phyloP scores from a whole-genome alignment of 2,113 vertebrate species.

The Morone saxatilis region DNA sequence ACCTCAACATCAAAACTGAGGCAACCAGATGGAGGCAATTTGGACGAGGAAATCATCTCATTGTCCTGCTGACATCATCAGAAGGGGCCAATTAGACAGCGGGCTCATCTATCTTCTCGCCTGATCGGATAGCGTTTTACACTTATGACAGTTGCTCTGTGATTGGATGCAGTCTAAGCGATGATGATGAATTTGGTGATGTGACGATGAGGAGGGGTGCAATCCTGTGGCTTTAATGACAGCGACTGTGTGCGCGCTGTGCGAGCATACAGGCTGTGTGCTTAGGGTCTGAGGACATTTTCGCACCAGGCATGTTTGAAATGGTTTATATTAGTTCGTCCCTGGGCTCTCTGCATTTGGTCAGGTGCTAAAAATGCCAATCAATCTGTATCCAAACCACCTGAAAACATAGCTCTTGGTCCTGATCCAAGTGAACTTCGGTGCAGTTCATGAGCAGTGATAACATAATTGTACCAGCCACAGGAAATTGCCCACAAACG shows the following conservation, averaged over 20 bases:
- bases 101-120: slow-evolving; percentile 43
- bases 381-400: slow-evolving; percentile 41
- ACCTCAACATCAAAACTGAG: slow-evolving; percentile 23
- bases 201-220: slow-evolving; percentile 16
- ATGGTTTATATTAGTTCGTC: slow-evolving; percentile 24
- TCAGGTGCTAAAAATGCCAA: slow-evolving; percentile 56
- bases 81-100: slow-evolving; percentile 28
- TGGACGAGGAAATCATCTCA: slow-evolving; percentile 56
- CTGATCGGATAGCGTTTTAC: slow-evolving; percentile 30
- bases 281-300: neutral
- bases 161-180: slow-evolving; percentile 34
- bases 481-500: slow-evolving; percentile 69
- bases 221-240: slow-evolving; percentile 5
- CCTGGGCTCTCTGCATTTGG: slow-evolving; percentile 24
- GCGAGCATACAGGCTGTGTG: neutral
- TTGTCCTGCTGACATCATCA: slow-evolving; percentile 64
- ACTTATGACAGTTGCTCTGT: slow-evolving; percentile 17
- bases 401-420: slow-evolving; percentile 47
- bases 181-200: slow-evolving; percentile 21
- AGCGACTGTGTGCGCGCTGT: slow-evolving; percentile 10
- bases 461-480: slow-evolving; percentile 51
- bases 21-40: slow-evolving; percentile 65
- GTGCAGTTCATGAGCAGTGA: slow-evolving; percentile 39
- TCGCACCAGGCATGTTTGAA: slow-evolving; percentile 28
- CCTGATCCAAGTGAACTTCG: slow-evolving; percentile 42